Evolutionary conservation across 2,113 vertebrate species (phyloP).

Genomic region (Agelaius phoeniceus): DNA sequence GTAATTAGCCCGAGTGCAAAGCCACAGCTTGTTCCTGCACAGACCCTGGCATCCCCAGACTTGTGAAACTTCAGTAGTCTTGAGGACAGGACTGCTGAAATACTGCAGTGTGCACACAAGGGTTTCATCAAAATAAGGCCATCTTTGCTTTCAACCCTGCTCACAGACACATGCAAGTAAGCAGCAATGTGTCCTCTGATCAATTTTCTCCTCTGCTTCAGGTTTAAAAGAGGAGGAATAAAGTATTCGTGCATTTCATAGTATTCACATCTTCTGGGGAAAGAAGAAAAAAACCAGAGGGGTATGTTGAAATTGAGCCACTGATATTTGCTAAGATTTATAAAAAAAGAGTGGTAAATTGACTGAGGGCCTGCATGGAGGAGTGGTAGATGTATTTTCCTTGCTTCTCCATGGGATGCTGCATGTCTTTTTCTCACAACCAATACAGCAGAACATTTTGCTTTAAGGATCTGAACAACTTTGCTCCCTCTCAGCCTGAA

Average conservation of each 20-base stretch:
- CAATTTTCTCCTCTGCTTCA: background rate
- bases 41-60: background rate
- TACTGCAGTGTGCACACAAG: background rate
- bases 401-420: background rate
- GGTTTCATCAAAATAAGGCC: background rate
- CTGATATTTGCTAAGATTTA: background rate
- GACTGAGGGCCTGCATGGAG: background rate
- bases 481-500: constrained; percentile 17
- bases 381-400: background rate
- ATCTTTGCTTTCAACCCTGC: background rate
- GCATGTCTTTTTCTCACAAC: background rate
- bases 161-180: background rate
- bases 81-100: background rate
- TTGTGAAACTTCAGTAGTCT: background rate
- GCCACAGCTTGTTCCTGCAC: background rate
- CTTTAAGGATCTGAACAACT: background rate
- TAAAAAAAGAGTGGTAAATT: background rate
- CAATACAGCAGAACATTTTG: background rate
- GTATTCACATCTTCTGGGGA: background rate
- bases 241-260: background rate
- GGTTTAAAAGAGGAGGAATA: background rate
- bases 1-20: background rate
- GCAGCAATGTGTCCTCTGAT: background rate
- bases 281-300: background rate
- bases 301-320: background rate